Evolutionary conservation across 2,888 invertebrate species (phyloP).

Genomic region (Leptinotarsa rubiginosa): DNA sequence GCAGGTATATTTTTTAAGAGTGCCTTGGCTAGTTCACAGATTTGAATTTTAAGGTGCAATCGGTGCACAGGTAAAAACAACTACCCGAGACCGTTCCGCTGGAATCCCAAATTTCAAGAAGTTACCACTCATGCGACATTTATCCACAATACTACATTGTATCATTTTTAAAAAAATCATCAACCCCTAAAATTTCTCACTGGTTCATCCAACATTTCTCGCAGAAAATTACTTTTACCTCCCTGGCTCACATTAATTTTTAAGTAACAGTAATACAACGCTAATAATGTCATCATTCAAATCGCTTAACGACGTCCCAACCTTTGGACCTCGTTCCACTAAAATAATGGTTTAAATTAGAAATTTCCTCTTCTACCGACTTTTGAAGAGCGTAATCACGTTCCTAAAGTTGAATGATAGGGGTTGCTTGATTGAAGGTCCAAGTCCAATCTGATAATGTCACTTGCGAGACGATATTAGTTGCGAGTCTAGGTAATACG

Average conservation of each 20-base stretch:
- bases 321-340: conserved; percentile 26
- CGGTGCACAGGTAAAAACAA: no score
- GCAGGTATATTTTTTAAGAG: no score
- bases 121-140: no score
- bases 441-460: conserved; percentile 30
- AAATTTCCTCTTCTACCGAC: conserved; percentile 34
- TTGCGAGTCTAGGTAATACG: conserved; percentile 2
- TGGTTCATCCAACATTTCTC: no score
- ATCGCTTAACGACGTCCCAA: neutral
- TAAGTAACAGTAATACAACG: neutral
- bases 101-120: no score
- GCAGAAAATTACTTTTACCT: no score
- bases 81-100: no score
- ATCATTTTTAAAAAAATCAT: no score
- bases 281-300: conserved; percentile 9
- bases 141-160: no score
- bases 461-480: conserved; percentile 2
- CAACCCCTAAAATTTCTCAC: no score
- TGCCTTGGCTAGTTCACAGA: no score
- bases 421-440: conserved; percentile 24
- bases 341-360: conserved; percentile 33
- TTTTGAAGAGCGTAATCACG: conserved; percentile 19
- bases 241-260: neutral
- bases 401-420: conserved; percentile 29
- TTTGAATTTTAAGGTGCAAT: no score